phyloP scores from a whole-genome alignment of 2,113 vertebrate genomes.

The Cygnus atratus region DNA sequence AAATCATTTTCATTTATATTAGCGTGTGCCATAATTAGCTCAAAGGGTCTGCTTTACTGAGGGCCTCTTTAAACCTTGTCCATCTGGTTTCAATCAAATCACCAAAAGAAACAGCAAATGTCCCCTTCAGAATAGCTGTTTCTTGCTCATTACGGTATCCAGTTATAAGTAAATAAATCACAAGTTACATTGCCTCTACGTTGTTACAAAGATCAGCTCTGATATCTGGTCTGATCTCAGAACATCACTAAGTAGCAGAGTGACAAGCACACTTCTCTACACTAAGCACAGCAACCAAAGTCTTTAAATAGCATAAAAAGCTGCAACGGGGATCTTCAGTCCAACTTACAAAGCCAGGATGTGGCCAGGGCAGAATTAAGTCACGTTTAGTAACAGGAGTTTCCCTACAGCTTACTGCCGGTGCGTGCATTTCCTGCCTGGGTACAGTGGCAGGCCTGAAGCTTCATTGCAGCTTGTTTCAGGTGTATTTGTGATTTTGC shows the following conservation, averaged over 20 bases:
- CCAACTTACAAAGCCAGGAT: neutral
- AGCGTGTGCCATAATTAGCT: neutral
- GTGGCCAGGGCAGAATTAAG: neutral
- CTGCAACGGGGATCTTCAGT: neutral
- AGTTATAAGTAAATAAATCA: rapidly evolving
- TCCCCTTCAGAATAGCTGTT: neutral
- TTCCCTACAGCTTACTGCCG: neutral
- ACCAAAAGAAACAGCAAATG: neutral
- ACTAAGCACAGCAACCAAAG: neutral
- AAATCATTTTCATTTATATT: conserved; percentile 49
- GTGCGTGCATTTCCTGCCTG: neutral
- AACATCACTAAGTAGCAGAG: neutral
- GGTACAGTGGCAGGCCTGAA: neutral
- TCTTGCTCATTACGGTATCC: neutral
- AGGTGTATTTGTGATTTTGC: neutral
- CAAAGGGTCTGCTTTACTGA: conserved; percentile 12
- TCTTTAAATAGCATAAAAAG: neutral
- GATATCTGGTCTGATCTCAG: neutral
- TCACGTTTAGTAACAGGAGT: neutral
- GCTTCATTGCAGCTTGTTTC: neutral
- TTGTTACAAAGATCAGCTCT: neutral
- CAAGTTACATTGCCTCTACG: neutral
- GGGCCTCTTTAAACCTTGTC: neutral
- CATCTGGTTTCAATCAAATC: conserved; percentile 1
- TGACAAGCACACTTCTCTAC: neutral